Base-by-base conservation (phyloP, 2,113 vertebrate species). In the Plectropomus leopardus region DNA sequence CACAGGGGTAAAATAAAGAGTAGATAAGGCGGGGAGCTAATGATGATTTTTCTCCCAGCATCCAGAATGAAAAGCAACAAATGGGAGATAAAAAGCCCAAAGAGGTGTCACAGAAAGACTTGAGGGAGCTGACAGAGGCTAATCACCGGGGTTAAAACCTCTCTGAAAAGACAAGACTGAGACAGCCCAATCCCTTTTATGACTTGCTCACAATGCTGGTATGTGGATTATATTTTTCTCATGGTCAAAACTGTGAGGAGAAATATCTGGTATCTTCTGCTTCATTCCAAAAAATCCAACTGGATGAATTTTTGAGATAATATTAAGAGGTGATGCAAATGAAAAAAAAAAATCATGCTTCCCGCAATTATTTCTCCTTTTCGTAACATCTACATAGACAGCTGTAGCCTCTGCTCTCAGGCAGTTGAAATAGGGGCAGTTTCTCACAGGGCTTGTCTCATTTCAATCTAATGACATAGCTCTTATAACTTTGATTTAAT, bases 21-120 rank as follows among this genome's bases (percentile, higher is more conserved):
- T 7, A 93, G 92, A 94, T 94, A 94, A 92, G 76, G 58, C 45
- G n/a, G 50, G 21, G 44, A 85, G 86, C 86, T 93, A 91, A 93
- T 89, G 89, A 89, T 82, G 85, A 86, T 88, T 86, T 85, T 85
- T 83, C 80, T 86, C 66, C 72, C 66, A 66, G 76, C 63, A 65
- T 82, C 87, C 82, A 59, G 58, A 85, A 87, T 87, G 82, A 86
- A 92, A 86, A 63, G 81, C 78, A 87, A 89, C 76, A 88, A 89
- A 91, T 77, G 83, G 75, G 45, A 11, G 67, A 93, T 86, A 88
- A 87, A 87, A 84, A 86, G 68, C 72, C 79, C 50, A 82, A 81
- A 89, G 88, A 88, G 73, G 86, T 84, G 86, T 85, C 72, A 78
- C 83, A 73, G 87, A 82, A 82, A 80, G 79, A 85, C 78, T 87